Conservation (phyloP, 2,113 vertebrate species). For the Ceratotherium simum region DNA sequence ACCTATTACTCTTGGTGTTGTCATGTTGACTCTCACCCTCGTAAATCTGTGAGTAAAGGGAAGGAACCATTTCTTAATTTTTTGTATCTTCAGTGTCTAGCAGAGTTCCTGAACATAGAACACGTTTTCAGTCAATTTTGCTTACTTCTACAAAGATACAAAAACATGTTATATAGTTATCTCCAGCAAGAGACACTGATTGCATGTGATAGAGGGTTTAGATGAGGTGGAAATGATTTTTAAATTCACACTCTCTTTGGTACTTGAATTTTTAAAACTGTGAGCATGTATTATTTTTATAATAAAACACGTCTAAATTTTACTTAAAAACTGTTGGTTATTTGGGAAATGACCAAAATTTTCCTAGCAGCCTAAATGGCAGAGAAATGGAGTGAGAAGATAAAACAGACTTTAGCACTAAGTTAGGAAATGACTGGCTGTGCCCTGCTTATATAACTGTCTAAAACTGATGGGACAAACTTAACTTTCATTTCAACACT, state of each 20-base stretch:
- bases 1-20: too few species aligned
- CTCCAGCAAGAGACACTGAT: neutral
- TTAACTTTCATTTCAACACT: neutral
- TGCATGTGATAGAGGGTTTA: too few species aligned
- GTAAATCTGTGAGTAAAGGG: neutral
- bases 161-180: neutral
- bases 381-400: neutral
- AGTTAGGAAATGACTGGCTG: neutral
- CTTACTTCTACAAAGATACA: neutral
- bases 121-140: neutral
- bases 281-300: neutral
- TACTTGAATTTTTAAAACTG: neutral
- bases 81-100: neutral
- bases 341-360: slow-evolving; percentile 33
- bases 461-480: neutral
- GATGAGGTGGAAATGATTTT: neutral
- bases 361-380: slow-evolving; percentile 2
- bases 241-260: neutral
- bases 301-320: neutral
- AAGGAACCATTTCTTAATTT: neutral
- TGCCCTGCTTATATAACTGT: neutral
- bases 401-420: neutral
- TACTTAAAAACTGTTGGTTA: neutral
- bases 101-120: neutral
- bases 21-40: neutral